These are phyloP conservation scores for Chrysopilus asiliformis DNA, from an alignment of 2,888 invertebrate species.

Conservation along the genomic window DNA sequence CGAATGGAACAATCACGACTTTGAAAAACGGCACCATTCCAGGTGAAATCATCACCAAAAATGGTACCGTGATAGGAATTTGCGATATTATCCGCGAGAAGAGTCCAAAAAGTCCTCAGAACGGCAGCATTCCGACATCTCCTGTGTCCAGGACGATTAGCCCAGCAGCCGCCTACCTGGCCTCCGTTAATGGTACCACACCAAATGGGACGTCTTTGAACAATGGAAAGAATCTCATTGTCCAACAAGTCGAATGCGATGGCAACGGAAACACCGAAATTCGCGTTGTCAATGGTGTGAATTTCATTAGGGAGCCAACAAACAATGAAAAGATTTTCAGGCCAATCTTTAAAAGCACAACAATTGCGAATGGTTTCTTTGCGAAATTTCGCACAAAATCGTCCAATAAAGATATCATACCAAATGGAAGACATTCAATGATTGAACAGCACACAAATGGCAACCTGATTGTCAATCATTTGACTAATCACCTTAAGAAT, in stretches of 20 bases:
- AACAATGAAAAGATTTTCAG: neutral
- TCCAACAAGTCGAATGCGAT: slow-evolving; percentile 13
- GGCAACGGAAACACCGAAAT: slow-evolving; percentile 14
- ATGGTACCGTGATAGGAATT: too few species aligned
- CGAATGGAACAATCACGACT: slow-evolving; percentile 4
- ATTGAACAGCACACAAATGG: slow-evolving; percentile 7
- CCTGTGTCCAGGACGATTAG: neutral
- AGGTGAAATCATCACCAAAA: too few species aligned
- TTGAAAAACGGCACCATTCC: too few species aligned
- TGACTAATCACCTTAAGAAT: slow-evolving; percentile 2
- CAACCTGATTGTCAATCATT: slow-evolving; percentile 3
- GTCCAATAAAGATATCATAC: neutral
- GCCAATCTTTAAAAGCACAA: neutral
- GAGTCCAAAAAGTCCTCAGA: neutral
- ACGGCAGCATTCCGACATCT: neutral
- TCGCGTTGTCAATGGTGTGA: slow-evolving; percentile 7
- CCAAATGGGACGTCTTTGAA: too few species aligned
- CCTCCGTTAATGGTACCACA: too few species aligned
- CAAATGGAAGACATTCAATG: slow-evolving; percentile 3
- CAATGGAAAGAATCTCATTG: slow-evolving; percentile 8
- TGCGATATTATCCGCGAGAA: too few species aligned
- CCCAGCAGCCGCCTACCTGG: neutral
- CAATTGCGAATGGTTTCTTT: neutral
- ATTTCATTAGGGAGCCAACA: neutral
- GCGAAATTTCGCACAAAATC: neutral